Base-by-base conservation (phyloP, 2,888 invertebrate genomes). In the Tachina lurida region DNA sequence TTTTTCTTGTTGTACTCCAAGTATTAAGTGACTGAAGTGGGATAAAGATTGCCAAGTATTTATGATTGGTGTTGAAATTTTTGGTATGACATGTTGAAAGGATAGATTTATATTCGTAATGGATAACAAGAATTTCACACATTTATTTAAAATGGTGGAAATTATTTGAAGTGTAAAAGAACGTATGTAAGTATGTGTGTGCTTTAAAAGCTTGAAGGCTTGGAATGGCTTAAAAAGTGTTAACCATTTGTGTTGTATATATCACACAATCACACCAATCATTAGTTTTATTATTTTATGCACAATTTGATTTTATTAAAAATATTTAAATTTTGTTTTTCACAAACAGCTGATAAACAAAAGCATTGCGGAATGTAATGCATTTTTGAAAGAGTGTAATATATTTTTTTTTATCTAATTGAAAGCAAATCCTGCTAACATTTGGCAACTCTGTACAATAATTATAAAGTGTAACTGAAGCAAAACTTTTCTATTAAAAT, bases 11-110 rank as follows among this genome's bases (percentile, higher is more conserved):
- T 43, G 19, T 73, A 52, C 65, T 77, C 22, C 17, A 65, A 77
- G 81, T 68, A 75, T 75, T 62, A 75, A 81, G 77, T 71, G 71
- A 58, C 58, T 67, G n/a, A 83, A 58, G 58, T 83, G 65, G 76
- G 71, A 49, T 73, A 77, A 73, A 77, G 83, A 83, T 77, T 83
- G 83, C 83, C 83, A 83, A 83, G 65, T 73, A 52, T 67, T 65
- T 77, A 67, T 52, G 60, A 68, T 68, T 58, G 43, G n/a, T 60
- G 80, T 65, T 73, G 73, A 74, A 58, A 67, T 52, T 43, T 54
- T 31, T 17, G 43, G 43, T 56, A 19, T 39, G 62, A 71, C 62
- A 79, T 63, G 71, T 79, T 79, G 78, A 71, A 54, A 63, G 43
- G 15, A 39, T 70, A 43, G 70, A 52, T 78, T 70, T 70, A 78